Conservation (phyloP, 2,888 invertebrate genomes). For the Sussaba pulchella region DNA sequence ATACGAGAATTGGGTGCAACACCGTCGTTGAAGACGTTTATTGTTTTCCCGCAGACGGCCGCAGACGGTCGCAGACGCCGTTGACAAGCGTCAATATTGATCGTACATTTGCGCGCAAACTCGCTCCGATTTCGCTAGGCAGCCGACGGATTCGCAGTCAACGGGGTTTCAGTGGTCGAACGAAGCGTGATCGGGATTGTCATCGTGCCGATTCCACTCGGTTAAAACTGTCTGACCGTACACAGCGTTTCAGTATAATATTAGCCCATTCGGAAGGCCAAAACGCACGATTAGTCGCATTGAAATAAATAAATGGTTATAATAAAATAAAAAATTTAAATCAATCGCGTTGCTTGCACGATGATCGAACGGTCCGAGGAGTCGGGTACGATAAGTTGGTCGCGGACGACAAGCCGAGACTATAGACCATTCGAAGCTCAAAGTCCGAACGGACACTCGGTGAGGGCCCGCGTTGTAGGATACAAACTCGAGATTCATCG, state of each 20-base stretch:
- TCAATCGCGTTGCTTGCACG: not conserved
- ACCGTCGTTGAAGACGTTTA: conserved; percentile 5
- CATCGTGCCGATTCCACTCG: conserved; percentile 8
- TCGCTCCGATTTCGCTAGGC: conserved; percentile 22
- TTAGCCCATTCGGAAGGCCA: too few relatives aligned
- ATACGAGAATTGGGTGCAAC: too few relatives aligned
- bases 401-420: conserved; percentile 52
- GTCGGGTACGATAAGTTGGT: conserved; percentile 36
- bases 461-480: conserved; percentile 54
- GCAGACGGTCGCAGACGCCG: conserved; percentile 3
- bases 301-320: not conserved
- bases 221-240: not conserved
- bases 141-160: not conserved
- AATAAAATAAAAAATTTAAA: not conserved
- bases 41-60: not conserved
- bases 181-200: conserved; percentile 1
- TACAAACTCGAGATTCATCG: conserved; percentile 40
- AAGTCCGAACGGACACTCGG: conserved; percentile 58
- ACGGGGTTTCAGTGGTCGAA: conserved; percentile 22
- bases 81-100: conserved; percentile 59
- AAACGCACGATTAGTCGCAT: not conserved
- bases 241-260: not conserved
- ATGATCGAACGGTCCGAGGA: conserved; percentile 62
- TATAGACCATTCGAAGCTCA: conserved; percentile 64
- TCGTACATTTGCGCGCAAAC: conserved; percentile 62